Evolutionary conservation across 2,797 vertebrate genomes (phyloP).

Genomic region (Galaxias olidus): DNA sequence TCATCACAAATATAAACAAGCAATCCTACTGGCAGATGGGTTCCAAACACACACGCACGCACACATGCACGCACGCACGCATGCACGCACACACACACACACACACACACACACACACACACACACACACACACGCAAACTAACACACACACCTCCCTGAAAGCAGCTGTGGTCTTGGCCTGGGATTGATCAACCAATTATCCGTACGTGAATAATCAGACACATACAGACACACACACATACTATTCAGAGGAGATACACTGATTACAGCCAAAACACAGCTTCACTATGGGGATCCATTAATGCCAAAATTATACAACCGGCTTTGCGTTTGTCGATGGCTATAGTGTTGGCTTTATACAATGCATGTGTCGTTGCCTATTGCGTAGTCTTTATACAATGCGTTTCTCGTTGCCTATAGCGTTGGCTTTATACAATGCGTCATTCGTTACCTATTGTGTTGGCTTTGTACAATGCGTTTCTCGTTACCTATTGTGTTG

Average conservation of each 20-base stretch:
- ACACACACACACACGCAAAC: neutral
- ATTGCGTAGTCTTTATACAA: too few species aligned
- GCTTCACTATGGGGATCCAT: too few species aligned
- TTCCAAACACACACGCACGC: neutral
- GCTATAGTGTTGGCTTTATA: too few species aligned
- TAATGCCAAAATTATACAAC: too few species aligned
- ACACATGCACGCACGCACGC: neutral
- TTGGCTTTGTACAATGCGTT: too few species aligned
- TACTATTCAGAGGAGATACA: neutral
- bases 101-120: conserved; percentile 3
- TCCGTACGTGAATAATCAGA: conserved; percentile 40
- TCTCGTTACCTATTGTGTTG: too few species aligned
- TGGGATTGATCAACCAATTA: conserved; percentile 40
- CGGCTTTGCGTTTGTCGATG: too few species aligned
- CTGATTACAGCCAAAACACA: neutral
- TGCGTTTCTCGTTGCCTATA: too few species aligned
- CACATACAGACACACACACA: conserved; percentile 15
- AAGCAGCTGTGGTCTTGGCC: neutral
- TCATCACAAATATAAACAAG: conserved; percentile 69
- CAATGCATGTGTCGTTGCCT: too few species aligned
- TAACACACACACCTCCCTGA: neutral
- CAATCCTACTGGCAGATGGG: conserved; percentile 60
- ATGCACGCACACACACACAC: neutral
- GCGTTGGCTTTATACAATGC: too few species aligned
- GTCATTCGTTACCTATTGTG: too few species aligned